These are phyloP conservation scores for Antennarius striatus DNA, from an alignment of 2,113 vertebrate genomes.

Conservation along the genomic window DNA sequence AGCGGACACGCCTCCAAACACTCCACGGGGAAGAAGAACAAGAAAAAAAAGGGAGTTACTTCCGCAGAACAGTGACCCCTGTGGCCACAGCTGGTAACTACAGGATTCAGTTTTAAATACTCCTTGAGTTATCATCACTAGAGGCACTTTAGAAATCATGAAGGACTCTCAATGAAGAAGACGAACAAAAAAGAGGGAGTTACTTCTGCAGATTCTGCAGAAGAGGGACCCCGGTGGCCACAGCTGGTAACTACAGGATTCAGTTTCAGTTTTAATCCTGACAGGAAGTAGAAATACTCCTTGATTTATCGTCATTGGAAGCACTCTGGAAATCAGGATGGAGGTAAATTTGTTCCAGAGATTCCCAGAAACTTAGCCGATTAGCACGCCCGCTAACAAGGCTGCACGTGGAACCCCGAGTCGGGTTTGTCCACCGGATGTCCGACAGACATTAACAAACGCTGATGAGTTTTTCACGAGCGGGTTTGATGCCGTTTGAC, in stretches of 20 bases:
- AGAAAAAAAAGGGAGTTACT: constrained; percentile 2
- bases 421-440: neutral
- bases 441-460: neutral
- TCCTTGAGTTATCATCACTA: too few relatives aligned
- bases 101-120: neutral
- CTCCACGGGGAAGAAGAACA: constrained; percentile 10
- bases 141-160: too few relatives aligned
- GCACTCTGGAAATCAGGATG: too few relatives aligned
- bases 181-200: constrained; percentile 11
- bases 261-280: neutral
- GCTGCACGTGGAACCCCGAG: too few relatives aligned
- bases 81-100: constrained; percentile 2
- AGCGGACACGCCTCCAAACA: constrained; percentile 24
- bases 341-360: too few relatives aligned
- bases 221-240: neutral
- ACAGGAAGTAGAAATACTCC: too few relatives aligned
- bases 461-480: constrained; percentile 5
- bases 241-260: constrained; percentile 4
- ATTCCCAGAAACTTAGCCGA: too few relatives aligned
- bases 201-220: neutral
- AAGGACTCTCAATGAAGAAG: neutral
- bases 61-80: neutral
- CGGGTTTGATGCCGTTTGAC: constrained; percentile 26
- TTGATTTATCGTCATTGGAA: too few relatives aligned
- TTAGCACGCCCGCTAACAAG: too few relatives aligned